Base-by-base conservation (phyloP, 2,113 vertebrate genomes). In the Ceuthmochares aereus region DNA sequence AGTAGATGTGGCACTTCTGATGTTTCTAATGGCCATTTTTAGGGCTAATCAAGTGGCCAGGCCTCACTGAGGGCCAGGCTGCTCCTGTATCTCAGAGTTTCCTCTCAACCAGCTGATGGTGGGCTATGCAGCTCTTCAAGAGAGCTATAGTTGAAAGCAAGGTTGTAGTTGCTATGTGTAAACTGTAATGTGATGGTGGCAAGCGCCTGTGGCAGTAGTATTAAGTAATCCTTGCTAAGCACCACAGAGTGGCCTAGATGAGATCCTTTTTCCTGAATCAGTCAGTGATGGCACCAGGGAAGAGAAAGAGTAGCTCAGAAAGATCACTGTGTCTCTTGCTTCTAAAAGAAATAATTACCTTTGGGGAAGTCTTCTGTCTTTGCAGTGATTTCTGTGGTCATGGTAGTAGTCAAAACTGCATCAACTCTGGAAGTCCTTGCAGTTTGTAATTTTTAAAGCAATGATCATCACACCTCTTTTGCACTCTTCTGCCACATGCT, bases 331-430 rank as follows among this genome's bases (percentile, higher is more conserved):
- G 17, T 36, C 27, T 73, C 70, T 74, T 75, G 12, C 26, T 60
- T 14, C 27, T 80, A 47, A 14, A 69, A 78, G 25, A 22, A 47
- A 29, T 47, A 68, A 4, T 6, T 32, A 40, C 5, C 2, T 60
- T 60, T 75, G n/a, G 16, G 12, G 5, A 64, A 73, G 6, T 40
- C 4, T 29, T 83, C 30, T 51, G 11, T 52, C 32, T 56, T 74
- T 78, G n/a, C 36, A 54, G 0, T 1, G 0, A 17, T 87, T 81
- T 60, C 16, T 56, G 0, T 43, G n/a, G 30, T n/a, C 27, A 23
- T 16, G 49, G 26, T 34, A 73, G 43, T 12, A 80, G 30, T 32
- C 37, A 45, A 30, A 89, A 20, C 26, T 37, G 14, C 21, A 36
- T 19, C 78, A 70, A 43, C 26, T 81, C 27, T 37, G 56, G 63